Base-by-base conservation (phyloP, 2,113 vertebrate species). In the chimpanzee (Pan troglodytes) region DNA sequence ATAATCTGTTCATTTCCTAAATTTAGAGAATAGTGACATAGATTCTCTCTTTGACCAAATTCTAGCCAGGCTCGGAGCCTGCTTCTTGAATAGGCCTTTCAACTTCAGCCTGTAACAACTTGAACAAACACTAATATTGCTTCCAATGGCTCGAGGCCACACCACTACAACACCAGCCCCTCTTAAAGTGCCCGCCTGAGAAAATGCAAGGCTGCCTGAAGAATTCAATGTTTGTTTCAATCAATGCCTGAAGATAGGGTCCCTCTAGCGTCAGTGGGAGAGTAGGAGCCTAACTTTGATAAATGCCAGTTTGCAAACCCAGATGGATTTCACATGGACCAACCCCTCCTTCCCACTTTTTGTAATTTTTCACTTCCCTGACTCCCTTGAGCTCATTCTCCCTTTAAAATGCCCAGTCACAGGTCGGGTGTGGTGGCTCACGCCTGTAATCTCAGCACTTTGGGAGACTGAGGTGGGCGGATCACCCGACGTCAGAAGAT, bases 1-100 rank as follows among this genome's bases (percentile, higher is more conserved):
- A 45, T 92, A 67, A 91, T 90, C 88, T 82, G 61, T 38, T 91
- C 64, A 87, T 89, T n/a, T 88, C 43, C 64, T 90, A 55, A 64
- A 92, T 64, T 92, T 84, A 30, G 22, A 88, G 43, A 64, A n/a
- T 38, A 82, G 45, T 43, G 59, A 38, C 79, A 64, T 16, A 43
- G 30, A 38, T 48, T 59, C n/a, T n/a, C 13, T 64, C 57, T 84
- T 57, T 52, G 18, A 78, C 59, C 27, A 43, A 55, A 85, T 5
- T 68, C 84, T 20, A 40, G 43, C 35, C 91, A 83, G 50, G 57
- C 70, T 20, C 57, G 25, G 22, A 88, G 85, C 10, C 70, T 40
- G 48, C 70, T 93, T 83, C 78, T 50, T 68, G 13, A 78, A 38
- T 10, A 40, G 9, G 5, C 9, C 38, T 6, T 11, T 50, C 32